These are phyloP conservation scores for Pteruthius melanotis DNA, from an alignment of 2,113 vertebrate species.

Conservation along the genomic window DNA sequence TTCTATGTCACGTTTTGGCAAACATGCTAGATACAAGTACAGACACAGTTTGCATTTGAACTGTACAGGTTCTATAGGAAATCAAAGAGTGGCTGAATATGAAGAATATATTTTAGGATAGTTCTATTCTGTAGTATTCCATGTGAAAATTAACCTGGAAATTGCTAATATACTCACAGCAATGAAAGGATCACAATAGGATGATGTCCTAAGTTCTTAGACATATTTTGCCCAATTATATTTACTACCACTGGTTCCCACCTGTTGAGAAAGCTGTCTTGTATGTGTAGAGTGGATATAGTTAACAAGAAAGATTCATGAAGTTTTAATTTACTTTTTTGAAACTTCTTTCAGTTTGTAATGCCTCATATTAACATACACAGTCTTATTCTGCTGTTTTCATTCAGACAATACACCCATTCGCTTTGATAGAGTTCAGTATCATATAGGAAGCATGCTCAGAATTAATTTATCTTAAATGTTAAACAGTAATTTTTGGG, in stretches of 20 bases:
- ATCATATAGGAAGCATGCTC: background rate
- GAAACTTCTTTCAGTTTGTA: background rate
- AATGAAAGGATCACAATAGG: background rate
- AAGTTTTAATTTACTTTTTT: background rate
- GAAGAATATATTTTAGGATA: background rate
- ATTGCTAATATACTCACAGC: background rate
- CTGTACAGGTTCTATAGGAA: background rate
- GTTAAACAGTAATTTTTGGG: background rate
- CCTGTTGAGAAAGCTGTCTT: background rate
- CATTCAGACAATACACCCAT: background rate
- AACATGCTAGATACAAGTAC: background rate
- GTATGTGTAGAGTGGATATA: background rate
- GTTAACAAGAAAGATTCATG: background rate
- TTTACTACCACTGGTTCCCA: background rate
- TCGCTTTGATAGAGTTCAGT: background rate
- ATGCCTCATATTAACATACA: fast-evolving
- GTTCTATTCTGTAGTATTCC: background rate
- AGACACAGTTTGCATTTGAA: background rate
- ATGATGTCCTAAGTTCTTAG: background rate
- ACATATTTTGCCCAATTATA: background rate
- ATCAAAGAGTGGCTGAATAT: background rate
- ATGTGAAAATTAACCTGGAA: background rate
- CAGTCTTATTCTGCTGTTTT: background rate
- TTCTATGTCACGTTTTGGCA: background rate
- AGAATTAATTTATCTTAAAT: background rate